A percentile compares a stretch with the other conserved stretches of the same genome.
These are phyloP conservation scores for Turritopsis rubra DNA, from an alignment of 30 jellyfish, hydroid and myxozoan genomes.

Conservation along the genomic window DNA sequence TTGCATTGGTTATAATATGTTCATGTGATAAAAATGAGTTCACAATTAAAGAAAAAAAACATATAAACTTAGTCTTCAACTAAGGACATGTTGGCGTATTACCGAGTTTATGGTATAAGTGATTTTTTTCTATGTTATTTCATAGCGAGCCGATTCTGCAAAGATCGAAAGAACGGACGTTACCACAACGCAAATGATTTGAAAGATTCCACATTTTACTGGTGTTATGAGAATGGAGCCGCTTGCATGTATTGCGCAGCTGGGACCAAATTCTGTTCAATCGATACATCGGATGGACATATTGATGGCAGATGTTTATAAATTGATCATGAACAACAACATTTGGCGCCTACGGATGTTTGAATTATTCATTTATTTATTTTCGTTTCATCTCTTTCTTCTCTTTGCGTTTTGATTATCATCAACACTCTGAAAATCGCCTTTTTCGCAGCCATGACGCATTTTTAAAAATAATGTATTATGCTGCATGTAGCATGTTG, in stretches of 20 bases:
- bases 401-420: too few relatives aligned
- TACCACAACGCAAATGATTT: not conserved
- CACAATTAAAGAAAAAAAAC: not conserved
- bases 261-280: conserved; percentile 2
- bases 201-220: conserved; percentile 5
- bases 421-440: too few relatives aligned
- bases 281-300: not conserved
- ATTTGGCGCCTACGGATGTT: too few relatives aligned
- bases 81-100: not conserved
- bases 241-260: not conserved
- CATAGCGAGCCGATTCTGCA: not conserved
- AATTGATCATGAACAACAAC: not conserved
- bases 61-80: too few relatives aligned
- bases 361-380: too few relatives aligned
- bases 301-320: not conserved
- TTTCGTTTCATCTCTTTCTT: too few relatives aligned
- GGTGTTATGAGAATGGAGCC: not conserved
- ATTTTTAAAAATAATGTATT: too few relatives aligned
- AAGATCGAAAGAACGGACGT: not conserved
- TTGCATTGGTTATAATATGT: too few relatives aligned
- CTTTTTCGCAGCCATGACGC: too few relatives aligned
- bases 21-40: not conserved
- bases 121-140: not conserved
- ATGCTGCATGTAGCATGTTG: too few relatives aligned
- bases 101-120: not conserved